phyloP scores from a whole-genome alignment of 2,888 invertebrate species.

The Clivina fossor region DNA sequence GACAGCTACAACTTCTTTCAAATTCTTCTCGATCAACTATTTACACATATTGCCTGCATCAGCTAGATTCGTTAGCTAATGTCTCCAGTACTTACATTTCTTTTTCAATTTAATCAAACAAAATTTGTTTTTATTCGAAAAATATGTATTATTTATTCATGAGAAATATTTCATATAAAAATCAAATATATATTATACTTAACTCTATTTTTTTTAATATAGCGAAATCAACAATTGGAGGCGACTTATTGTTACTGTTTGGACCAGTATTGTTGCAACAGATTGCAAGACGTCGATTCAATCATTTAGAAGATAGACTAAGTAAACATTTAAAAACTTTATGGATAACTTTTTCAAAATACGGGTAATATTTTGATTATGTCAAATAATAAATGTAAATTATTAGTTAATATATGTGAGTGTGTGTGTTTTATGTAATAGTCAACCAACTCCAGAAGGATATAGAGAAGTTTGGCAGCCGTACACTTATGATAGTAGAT shows the following conservation, averaged over 20 bases:
- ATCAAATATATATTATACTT: not conserved
- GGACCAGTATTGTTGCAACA: conserved; percentile 69
- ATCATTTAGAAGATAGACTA: conserved; percentile 60
- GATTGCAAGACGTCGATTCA: conserved; percentile 64
- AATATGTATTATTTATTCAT: conserved; percentile 5
- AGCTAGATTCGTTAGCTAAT: conserved; percentile 56
- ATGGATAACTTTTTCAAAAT: conserved; percentile 53
- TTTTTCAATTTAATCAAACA: conserved; percentile 8
- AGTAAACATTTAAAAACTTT: conserved; percentile 56
- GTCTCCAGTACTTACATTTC: conserved; percentile 56
- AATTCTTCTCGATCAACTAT: conserved; percentile 51
- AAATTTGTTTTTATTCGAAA: not conserved
- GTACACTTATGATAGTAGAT: conserved; percentile 58
- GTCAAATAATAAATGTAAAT: not conserved
- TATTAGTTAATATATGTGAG: no score
- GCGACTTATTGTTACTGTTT: conserved; percentile 66
- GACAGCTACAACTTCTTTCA: conserved; percentile 56
- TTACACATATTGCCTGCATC: conserved; percentile 61
- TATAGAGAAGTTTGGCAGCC: conserved; percentile 62
- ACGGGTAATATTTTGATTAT: conserved; percentile 7
- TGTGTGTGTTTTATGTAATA: no score
- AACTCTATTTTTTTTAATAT: conserved; percentile 2
- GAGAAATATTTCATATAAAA: conserved; percentile 11
- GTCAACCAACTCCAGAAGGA: conserved; percentile 60
- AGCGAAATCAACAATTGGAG: conserved; percentile 59